phyloP scores from a whole-genome alignment of 2,888 invertebrate species.

The Pristionchus exspectatus region DNA sequence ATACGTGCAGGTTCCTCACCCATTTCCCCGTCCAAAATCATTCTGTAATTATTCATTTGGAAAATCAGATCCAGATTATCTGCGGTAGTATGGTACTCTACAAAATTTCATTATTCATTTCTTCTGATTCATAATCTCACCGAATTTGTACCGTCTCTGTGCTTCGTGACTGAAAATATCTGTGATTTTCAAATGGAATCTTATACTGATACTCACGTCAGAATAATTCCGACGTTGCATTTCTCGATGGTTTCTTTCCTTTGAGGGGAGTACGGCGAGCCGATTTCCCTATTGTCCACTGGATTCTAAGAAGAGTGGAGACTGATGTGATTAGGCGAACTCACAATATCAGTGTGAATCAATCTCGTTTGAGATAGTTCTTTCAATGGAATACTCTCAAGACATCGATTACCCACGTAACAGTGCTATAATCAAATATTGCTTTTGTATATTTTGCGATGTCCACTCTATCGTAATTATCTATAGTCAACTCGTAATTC shows the following conservation, averaged over 20 bases:
- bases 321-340: not conserved
- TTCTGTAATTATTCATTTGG: not conserved
- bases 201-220: not conserved
- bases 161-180: not conserved
- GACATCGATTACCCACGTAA: not conserved
- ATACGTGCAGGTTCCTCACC: not conserved
- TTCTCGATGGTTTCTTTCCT: slow-evolving; percentile 7
- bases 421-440: not conserved
- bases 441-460: too few species aligned
- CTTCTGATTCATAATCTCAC: not conserved
- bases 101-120: not conserved
- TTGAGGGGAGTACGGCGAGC: not conserved
- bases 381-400: not conserved
- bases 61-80: not conserved
- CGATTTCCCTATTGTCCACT: not conserved
- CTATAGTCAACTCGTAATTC: too few species aligned
- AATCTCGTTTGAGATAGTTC: not conserved
- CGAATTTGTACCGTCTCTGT: not conserved
- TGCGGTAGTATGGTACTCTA: not conserved
- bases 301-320: not conserved
- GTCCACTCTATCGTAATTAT: too few species aligned
- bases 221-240: not conserved
- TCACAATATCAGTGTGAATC: not conserved
- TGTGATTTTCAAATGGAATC: not conserved
- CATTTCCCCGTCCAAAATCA: not conserved